Percentiles rank a stretch among this genome's conserved stretches.
These are phyloP conservation scores for Heliconius ethilla DNA, from an alignment of 2,888 invertebrate species.

Conservation along the genomic window DNA sequence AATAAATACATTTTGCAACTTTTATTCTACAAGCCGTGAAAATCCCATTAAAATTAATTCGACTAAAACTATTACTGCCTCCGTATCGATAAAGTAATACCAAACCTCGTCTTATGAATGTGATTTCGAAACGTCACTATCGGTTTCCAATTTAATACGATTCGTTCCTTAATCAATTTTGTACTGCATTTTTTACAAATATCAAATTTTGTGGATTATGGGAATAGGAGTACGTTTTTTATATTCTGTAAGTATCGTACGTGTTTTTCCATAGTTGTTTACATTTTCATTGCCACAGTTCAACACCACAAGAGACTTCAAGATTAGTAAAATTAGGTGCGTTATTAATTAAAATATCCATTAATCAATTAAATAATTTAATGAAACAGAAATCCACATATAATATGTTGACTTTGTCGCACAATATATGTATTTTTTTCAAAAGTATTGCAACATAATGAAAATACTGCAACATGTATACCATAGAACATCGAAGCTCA, in stretches of 20 bases:
- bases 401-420: background rate
- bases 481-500: background rate
- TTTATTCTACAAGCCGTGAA: conserved; percentile 80
- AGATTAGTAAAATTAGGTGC: background rate
- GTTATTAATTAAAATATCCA: background rate
- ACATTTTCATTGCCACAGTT: background rate
- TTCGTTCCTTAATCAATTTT: conserved; percentile 82
- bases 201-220: conserved; percentile 32
- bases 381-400: background rate
- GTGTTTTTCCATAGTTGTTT: background rate
- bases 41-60: conserved; percentile 82
- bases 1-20: conserved; percentile 78
- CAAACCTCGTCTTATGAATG: conserved; percentile 80
- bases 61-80: conserved; percentile 79
- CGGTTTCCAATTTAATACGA: conserved; percentile 82
- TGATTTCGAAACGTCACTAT: conserved; percentile 82
- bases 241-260: conserved; percentile 11
- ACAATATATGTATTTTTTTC: too few relatives aligned
- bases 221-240: conserved; percentile 4
- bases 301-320: background rate
- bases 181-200: conserved; percentile 71
- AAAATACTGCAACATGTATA: background rate
- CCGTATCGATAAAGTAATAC: conserved; percentile 81
- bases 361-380: background rate
- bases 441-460: background rate